Base-by-base conservation (phyloP, 2,888 invertebrate species). In the Caenorhabditis afra region DNA sequence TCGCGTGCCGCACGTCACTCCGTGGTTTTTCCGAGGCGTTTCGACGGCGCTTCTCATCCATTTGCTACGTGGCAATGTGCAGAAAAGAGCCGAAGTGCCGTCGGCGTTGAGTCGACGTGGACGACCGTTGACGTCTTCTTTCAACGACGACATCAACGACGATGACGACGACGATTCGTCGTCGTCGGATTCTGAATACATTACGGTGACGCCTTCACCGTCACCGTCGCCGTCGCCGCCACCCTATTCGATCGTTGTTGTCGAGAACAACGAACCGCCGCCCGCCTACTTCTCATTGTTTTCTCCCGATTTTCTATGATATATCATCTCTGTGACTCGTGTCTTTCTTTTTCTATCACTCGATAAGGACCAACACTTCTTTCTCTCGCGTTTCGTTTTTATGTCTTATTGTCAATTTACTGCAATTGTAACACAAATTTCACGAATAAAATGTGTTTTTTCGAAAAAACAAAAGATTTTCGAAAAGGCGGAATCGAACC, bases 251-350 rank as follows among this genome's bases (percentile, higher is more conserved):
- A 22, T 22, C 1, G 22, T 49, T 20, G 16, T 49, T 11, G 49
- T 29, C 29, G 29, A 29, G 29, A 29, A 22, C 3, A 49, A 49
- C 22, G 49, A 49, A 2, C 49, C 22, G 10, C 49, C 49, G 20
- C 49, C 49, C 11, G 49, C 20, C 22, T 49, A 49, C 11, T 37
- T 53, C 16, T 53, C 53, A 3, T n/a, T 53, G 3, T 53, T 53
- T 37, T 53, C 53, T 35, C 4, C 29, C 29, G 29, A 29, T 29
- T 29, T 29, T 7, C 7, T 29, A 7, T 29, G 29, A 29, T 29
- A 29, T 29, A 29, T 29, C 29, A 29, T 5, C 29, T 29, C 29
- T n/a, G n/a, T n/a, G n/a, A n/a, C n/a, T n/a, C n/a, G n/a, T n/a
- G n/a, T n/a, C n/a, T n/a, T n/a, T n/a, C n/a, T n/a, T n/a, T n/a